Evolutionary conservation across 2,888 invertebrate genomes (phyloP), one percentile per base, ranked within the genome.

Genomic region (Caenorhabditis auriculariae): DNA sequence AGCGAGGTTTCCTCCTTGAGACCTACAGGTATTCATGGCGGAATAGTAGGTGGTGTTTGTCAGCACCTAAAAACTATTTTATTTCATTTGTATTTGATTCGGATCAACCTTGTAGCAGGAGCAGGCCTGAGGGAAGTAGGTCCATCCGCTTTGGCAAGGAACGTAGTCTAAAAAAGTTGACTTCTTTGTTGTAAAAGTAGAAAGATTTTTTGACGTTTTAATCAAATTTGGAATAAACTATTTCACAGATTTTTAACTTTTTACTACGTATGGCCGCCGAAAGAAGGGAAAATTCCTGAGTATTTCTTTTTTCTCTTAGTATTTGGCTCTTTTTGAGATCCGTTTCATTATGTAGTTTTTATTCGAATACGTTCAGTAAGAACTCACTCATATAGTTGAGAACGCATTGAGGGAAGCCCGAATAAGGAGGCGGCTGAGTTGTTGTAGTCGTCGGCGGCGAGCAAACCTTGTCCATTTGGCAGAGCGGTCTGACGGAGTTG

Each of bases 381-480:
- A 24, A 48, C 56, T 53, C 15, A 62, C 62, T 57, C 54, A 62
- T 54, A 44, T 62, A 62, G n/a, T 62, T 62, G 12, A 54, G 54
- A 19, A 62, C 57, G n/a, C 62, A 62, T n/a, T 41, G 38, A 15
- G 62, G 62, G 15, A 28, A 62, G 17, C 54, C 51, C 21, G 32
- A 44, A n/a, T n/a, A n/a, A n/a, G n/a, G n/a, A 12, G 53, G 42
- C 12, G 46, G 29, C 19, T n/a, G 23, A 15, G 29, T 21, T 26
- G 38, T 38, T 6, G 21, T 39, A 21, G 55, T 49, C 15, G 53
- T 47, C 6, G 27, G 35, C 19, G 54, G 50, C 15, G 29, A 29
- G 21, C 50, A 38, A n/a, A n/a, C n/a, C n/a, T n/a, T n/a, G 37
- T 56, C 61, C 17, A 57, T 47, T 21, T 62, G 54, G 43, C 62